Evolutionary conservation across 1,140 invertebrate species (phyloP).

Genomic region (Latrodectus geometricus): DNA sequence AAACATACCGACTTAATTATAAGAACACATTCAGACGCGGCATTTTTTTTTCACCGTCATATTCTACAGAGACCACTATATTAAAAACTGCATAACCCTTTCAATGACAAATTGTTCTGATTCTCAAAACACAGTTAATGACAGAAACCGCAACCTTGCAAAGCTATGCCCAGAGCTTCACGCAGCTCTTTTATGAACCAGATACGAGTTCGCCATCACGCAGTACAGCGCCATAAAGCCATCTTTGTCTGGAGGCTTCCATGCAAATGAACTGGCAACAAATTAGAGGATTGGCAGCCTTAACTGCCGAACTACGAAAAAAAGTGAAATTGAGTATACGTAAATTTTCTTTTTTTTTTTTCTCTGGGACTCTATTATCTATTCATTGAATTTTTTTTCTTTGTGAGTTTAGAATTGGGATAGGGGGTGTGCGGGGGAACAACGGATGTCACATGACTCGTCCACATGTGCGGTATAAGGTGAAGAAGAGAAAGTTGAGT

Average conservation of each 20-base stretch:
- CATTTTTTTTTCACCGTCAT: neutral
- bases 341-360: slow-evolving; percentile 19
- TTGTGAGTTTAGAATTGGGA: neutral
- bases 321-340: neutral
- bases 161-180: too few relatives aligned
- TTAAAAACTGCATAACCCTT: neutral
- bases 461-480: slow-evolving; percentile 26
- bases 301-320: neutral
- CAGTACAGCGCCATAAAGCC: neutral
- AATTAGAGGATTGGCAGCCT: slow-evolving; percentile 3
- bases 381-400: neutral
- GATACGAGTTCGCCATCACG: slow-evolving; percentile 3
- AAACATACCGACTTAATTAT: too few relatives aligned
- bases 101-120: slow-evolving; percentile 32
- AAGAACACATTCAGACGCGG: too few relatives aligned
- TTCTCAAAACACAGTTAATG: neutral
- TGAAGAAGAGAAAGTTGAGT: neutral
- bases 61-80: neutral
- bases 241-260: slow-evolving; percentile 17
- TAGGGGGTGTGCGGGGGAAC: neutral
- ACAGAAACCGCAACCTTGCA: neutral
- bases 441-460: slow-evolving; percentile 45
- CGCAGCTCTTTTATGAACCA: neutral
- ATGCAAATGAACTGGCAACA: slow-evolving; percentile 25
- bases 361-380: neutral